Percentiles rank a stretch among this genome's conserved stretches.
These are phyloP conservation scores for Drosophila falleni DNA, from an alignment of 2,888 invertebrate species.

Conservation along the genomic window DNA sequence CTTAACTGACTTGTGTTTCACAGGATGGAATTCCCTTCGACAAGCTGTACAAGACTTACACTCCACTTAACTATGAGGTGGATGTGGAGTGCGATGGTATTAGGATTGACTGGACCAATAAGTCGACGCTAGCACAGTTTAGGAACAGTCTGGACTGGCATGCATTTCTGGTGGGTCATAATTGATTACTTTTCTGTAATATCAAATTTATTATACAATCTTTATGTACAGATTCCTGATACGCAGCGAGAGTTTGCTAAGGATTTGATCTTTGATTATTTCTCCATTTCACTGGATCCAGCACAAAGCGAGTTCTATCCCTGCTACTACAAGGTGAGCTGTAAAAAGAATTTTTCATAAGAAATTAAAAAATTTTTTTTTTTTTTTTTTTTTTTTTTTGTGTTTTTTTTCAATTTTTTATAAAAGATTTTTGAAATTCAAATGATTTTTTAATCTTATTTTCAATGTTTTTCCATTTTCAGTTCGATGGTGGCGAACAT, in stretches of 20 bases:
- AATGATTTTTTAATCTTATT: too few species aligned
- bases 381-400: too few species aligned
- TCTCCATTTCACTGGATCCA: slow-evolving; percentile 73
- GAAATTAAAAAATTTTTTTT: too few species aligned
- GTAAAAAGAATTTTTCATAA: fast-evolving
- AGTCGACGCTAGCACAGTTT: slow-evolving; percentile 60
- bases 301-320: slow-evolving; percentile 79
- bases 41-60: slow-evolving; percentile 74
- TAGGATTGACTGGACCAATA: slow-evolving; percentile 68
- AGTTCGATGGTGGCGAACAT: slow-evolving; percentile 78
- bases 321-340: slow-evolving; percentile 81
- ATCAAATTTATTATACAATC: not conserved
- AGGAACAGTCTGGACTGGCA: slow-evolving; percentile 81
- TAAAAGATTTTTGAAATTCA: too few species aligned
- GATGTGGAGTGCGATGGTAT: slow-evolving; percentile 65
- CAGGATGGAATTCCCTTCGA: slow-evolving; percentile 81
- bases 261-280: slow-evolving; percentile 75
- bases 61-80: slow-evolving; percentile 71
- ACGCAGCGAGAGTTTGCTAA: slow-evolving; percentile 55
- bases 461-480: not conserved
- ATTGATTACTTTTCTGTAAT: too few species aligned
- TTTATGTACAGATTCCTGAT: slow-evolving; percentile 76
- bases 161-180: slow-evolving; percentile 71
- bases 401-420: too few species aligned
- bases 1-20: not conserved